Base-by-base conservation (phyloP, 2,888 invertebrate species). In the Schizotus pectinicornis region DNA sequence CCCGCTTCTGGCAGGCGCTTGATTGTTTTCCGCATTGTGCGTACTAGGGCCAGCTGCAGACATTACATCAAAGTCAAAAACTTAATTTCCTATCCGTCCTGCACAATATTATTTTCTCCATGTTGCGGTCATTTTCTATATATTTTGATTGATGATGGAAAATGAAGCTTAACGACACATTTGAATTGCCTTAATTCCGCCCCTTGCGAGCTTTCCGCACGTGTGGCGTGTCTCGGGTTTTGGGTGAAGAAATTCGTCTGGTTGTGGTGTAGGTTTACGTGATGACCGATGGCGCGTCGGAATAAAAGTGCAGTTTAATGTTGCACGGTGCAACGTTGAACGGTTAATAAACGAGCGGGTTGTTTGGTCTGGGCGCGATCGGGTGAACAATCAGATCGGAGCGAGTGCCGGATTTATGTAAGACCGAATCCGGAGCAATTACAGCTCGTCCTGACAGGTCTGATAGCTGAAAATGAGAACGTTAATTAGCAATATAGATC, bases 401-500 rank as follows among this genome's bases (percentile, higher is more conserved):
- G 49, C 45, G 50, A 41, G 43, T 43, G 37, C 51, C 55, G 55
- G 58, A 62, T 62, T 63, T 61, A 63, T 63, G 59, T 58, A 61
- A 61, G 60, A 59, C 62, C 62, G 60, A 62, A 58, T 59, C 58
- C 22, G 51, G 62, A 64, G 69, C 71, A 73, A 74, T 73, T 71
- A 71, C 72, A 67, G 68, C 51, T 62, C 59, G 64, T 68, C 67
- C 70, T 74, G 74, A 74, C 77, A 72, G 71, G 52, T 67, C 69
- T 72, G 74, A 74, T 75, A 73, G 72, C 72, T 75, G 74, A 74
- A 75, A 77, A 76, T 73, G 76, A 75, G 74, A 75, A 73, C 77
- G 76, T 77, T 79, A 78, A 79, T 78, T 78, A 78, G 77, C 77
- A 77, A 78, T 78, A 78, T 76, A 79, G 78, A 78, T 78, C 78